Evolutionary conservation across 2,797 vertebrate genomes (phyloP).

Genomic region (Chlorospingus semifuscus): DNA sequence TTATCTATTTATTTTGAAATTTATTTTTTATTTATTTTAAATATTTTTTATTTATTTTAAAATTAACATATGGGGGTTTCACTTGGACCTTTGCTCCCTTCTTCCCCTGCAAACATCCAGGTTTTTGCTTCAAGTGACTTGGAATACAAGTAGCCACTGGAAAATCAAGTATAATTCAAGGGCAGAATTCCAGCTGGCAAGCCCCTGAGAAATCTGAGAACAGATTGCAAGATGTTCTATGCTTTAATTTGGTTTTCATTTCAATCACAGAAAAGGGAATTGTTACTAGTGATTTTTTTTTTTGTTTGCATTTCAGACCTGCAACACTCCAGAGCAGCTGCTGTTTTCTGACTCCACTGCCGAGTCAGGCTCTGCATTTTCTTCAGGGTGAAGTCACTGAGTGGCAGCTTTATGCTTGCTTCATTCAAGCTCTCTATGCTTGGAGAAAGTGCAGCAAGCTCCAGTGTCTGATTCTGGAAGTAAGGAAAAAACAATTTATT

Average conservation of each 20-base stretch:
- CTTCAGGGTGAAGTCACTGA: conserved; percentile 75
- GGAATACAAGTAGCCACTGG: neutral
- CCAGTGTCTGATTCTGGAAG: conserved; percentile 77
- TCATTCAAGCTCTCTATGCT: conserved; percentile 87
- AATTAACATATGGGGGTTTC: neutral
- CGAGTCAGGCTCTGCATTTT: conserved; percentile 82
- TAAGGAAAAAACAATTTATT: neutral
- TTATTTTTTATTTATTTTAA: no score
- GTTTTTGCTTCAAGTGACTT: neutral
- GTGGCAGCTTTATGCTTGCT: conserved; percentile 80
- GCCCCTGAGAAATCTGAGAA: neutral
- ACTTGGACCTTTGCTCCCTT: neutral
- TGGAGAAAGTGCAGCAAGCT: conserved; percentile 78
- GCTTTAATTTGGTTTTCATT: neutral
- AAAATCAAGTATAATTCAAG: neutral
- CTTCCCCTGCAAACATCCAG: neutral
- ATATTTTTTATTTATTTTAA: no score
- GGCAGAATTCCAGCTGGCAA: neutral
- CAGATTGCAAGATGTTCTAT: neutral
- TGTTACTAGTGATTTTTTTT: neutral
- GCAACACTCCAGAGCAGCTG: conserved; percentile 80
- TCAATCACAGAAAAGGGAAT: neutral
- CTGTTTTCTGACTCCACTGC: conserved; percentile 78
- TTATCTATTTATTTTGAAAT: no score
- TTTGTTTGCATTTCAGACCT: conserved; percentile 75